A percentile compares a stretch with the other conserved stretches of the same genome.
These are phyloP conservation scores for Mellivora capensis DNA, from an alignment of 2,113 vertebrate species.

Conservation along the genomic window DNA sequence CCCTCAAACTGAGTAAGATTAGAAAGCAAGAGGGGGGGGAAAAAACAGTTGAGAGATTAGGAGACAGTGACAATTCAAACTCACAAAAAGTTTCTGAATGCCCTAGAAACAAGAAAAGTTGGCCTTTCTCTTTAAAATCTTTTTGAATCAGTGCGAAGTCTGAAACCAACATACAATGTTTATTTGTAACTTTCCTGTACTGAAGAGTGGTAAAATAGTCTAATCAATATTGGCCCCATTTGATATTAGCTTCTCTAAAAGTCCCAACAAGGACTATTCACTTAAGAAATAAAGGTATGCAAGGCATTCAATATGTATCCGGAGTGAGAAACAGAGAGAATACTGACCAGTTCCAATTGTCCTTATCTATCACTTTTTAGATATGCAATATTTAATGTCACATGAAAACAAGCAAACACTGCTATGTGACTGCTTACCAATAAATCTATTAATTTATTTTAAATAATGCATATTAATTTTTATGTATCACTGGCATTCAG, in stretches of 20 bases:
- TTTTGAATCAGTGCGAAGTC: constrained; percentile 34
- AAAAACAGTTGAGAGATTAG: constrained; percentile 65
- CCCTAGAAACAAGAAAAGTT: constrained; percentile 46
- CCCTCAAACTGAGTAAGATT: constrained; percentile 29
- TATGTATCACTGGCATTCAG: not conserved
- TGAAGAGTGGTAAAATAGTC: constrained; percentile 30
- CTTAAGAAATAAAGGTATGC: not conserved
- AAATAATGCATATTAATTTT: constrained; percentile 2
- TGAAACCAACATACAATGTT: not conserved
- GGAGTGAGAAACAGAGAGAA: constrained; percentile 28
- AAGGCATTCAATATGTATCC: not conserved
- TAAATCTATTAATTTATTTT: constrained; percentile 37
- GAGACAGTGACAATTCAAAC: constrained; percentile 53
- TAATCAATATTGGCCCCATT: not conserved
- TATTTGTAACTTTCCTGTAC: constrained; percentile 35
- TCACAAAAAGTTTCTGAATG: constrained; percentile 64
- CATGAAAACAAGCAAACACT: constrained; percentile 33
- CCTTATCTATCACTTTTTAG: constrained; percentile 23
- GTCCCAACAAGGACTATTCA: not conserved
- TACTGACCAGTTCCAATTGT: not conserved
- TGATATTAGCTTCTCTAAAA: constrained; percentile 6
- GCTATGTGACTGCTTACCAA: not conserved
- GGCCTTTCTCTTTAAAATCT: constrained; percentile 48
- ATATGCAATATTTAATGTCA: constrained; percentile 42
- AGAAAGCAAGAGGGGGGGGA: constrained; percentile 24